phyloP scores from a whole-genome alignment of 2,113 vertebrate species.

The Alligator mississippiensis region DNA sequence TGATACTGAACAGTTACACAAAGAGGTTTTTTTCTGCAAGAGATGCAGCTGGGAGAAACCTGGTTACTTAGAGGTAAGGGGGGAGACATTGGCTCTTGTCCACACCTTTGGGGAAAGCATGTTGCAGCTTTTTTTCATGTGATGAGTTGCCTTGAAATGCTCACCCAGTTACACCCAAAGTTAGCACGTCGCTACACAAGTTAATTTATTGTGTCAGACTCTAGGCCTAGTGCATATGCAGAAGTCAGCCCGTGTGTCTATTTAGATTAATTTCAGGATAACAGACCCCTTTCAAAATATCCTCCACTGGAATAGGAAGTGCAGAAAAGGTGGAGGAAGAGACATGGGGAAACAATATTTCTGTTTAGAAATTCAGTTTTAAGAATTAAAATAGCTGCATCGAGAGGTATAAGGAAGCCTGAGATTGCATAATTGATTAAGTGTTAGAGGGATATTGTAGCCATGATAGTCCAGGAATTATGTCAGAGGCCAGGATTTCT shows the following conservation, averaged over 20 bases:
- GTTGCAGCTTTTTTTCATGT: background rate
- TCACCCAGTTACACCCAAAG: background rate
- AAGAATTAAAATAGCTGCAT: background rate
- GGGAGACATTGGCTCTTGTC: background rate
- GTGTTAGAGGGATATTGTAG: too few relatives aligned
- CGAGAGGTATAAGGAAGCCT: background rate
- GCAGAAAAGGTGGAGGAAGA: background rate
- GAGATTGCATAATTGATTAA: background rate
- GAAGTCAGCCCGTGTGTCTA: background rate
- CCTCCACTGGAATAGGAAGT: too few relatives aligned
- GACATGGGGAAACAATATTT: background rate
- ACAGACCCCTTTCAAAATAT: background rate
- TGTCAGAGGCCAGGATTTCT: too few relatives aligned
- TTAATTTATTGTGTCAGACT: background rate
- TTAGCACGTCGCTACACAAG: background rate
- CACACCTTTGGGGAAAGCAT: background rate
- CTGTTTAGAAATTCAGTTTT: background rate
- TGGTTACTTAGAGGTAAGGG: slow-evolving; percentile 56
- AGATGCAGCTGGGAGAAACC: slow-evolving; percentile 51
- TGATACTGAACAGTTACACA: slow-evolving; percentile 36
- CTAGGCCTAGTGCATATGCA: background rate
- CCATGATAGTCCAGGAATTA: too few relatives aligned
- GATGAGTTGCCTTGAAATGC: background rate
- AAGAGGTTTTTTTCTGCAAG: slow-evolving; percentile 45
- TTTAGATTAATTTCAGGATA: background rate